Percentiles rank a stretch among this genome's conserved stretches.
Evolutionary conservation across 2,797 vertebrate species (phyloP).

Genomic region (Clarias pachynema): DNA sequence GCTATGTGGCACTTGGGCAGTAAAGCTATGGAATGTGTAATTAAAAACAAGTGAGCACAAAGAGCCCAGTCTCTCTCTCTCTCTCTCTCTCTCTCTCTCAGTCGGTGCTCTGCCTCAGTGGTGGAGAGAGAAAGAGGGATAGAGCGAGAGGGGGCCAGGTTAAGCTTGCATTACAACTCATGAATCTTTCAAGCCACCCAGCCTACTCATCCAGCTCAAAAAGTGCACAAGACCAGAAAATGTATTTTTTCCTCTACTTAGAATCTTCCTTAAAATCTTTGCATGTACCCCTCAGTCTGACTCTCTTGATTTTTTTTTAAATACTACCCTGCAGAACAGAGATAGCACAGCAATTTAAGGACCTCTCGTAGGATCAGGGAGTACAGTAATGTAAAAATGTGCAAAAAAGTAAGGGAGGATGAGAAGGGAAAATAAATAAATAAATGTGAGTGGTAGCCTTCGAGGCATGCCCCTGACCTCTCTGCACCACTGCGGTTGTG

Average conservation of each 20-base stretch:
- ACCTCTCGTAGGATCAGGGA: constrained; percentile 55
- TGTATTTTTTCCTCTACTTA: constrained; percentile 47
- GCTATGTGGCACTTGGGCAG: constrained; percentile 38
- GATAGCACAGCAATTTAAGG: constrained; percentile 54
- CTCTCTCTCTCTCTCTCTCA: constrained; percentile 8
- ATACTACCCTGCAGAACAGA: constrained; percentile 42
- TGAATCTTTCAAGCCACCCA: constrained; percentile 59
- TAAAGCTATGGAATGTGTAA: constrained; percentile 59
- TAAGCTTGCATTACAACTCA: constrained; percentile 61
- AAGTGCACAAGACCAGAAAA: constrained; percentile 51
- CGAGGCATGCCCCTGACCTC: constrained; percentile 69
- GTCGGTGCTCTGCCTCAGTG: constrained; percentile 30
- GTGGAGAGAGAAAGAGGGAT: constrained; percentile 28
- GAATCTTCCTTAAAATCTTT: constrained; percentile 36
- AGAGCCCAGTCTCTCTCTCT: constrained; percentile 27
- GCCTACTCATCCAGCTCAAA: constrained; percentile 55
- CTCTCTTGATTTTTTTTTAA: constrained; percentile 9
- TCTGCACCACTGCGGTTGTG: constrained; percentile 61
- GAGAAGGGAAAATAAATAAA: constrained; percentile 52
- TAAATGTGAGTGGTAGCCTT: constrained; percentile 57
- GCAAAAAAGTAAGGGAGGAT: constrained; percentile 50
- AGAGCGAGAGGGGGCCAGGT: constrained; percentile 50
- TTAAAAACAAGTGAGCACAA: constrained; percentile 60
- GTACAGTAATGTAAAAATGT: constrained; percentile 51
- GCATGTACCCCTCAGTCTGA: constrained; percentile 15